Evolutionary conservation across 2,797 vertebrate species (phyloP).

Genomic region (Enteromius afrohamiltoni): DNA sequence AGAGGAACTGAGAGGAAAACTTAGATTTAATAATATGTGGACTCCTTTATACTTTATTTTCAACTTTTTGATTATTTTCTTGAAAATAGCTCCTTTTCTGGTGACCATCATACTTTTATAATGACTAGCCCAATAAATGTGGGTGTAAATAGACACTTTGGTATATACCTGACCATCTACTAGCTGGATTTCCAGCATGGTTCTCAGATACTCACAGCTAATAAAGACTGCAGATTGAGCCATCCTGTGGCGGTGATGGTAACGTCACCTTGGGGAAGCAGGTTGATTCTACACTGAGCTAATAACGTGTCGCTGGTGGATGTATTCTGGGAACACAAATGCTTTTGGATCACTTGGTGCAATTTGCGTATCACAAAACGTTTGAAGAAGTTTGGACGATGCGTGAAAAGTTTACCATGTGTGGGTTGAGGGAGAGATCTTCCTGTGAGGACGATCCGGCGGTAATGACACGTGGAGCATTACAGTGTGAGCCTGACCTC

Average conservation of each 20-base stretch:
- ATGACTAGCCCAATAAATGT: no score
- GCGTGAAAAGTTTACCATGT: slow-evolving; percentile 78
- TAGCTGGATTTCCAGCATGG: not conserved
- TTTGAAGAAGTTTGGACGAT: not conserved
- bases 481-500: slow-evolving; percentile 66
- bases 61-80: no score
- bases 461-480: slow-evolving; percentile 53
- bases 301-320: slow-evolving; percentile 79
- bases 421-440: slow-evolving; percentile 80
- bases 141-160: no score
- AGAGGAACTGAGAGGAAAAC: not conserved
- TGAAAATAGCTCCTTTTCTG: no score
- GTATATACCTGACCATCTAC: no score
- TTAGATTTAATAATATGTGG: not conserved
- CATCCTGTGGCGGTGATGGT: slow-evolving; percentile 77
- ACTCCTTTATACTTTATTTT: not conserved
- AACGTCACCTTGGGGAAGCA: slow-evolving; percentile 78
- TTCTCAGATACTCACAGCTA: slow-evolving; percentile 70
- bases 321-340: slow-evolving; percentile 78
- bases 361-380: not conserved
- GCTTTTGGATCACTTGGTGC: not conserved
- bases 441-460: slow-evolving; percentile 67
- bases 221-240: slow-evolving; percentile 80
- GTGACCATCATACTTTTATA: no score
- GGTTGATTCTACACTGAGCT: slow-evolving; percentile 77